phyloP scores from a whole-genome alignment of 35 echinoderm and acorn worm species.

The Apostichopus parvimensis region DNA sequence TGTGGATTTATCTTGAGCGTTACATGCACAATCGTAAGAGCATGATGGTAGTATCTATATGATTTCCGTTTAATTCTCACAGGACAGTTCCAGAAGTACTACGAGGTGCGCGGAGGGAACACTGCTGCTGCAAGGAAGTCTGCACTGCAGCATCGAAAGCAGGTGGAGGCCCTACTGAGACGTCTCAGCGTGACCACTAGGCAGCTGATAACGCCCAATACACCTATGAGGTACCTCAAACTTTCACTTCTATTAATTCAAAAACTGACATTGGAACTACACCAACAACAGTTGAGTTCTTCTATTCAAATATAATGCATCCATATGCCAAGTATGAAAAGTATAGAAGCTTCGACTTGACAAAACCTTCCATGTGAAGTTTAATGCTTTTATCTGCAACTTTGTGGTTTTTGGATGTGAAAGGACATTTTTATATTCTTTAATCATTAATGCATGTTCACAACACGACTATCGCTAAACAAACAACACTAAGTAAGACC shows the following conservation, averaged over 20 bases:
- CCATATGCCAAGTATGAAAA: background rate
- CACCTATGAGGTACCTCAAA: background rate
- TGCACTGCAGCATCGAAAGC: constrained; percentile 2
- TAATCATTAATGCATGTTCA: background rate
- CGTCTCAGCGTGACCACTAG: background rate
- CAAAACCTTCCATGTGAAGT: background rate
- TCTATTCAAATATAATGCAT: background rate
- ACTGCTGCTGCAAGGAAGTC: constrained; percentile 13
- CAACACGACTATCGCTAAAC: background rate
- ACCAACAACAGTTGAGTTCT: background rate
- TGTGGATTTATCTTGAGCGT: background rate
- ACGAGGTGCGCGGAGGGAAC: constrained; percentile 4
- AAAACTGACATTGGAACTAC: background rate
- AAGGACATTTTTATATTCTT: background rate
- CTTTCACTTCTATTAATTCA: background rate
- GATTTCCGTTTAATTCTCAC: background rate
- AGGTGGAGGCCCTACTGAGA: constrained; percentile 6
- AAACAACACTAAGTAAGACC: background rate
- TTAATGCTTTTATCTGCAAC: background rate
- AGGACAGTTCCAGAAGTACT: constrained; percentile 21
- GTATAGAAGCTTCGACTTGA: background rate
- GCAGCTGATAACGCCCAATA: background rate
- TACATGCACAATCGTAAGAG: background rate
- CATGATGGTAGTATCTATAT: no score
- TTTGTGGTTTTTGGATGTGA: background rate